A percentile compares a stretch with the other conserved stretches of the same genome.
Evolutionary conservation across 2,888 invertebrate genomes (phyloP).

Genomic region (Tetragnatha montana): DNA sequence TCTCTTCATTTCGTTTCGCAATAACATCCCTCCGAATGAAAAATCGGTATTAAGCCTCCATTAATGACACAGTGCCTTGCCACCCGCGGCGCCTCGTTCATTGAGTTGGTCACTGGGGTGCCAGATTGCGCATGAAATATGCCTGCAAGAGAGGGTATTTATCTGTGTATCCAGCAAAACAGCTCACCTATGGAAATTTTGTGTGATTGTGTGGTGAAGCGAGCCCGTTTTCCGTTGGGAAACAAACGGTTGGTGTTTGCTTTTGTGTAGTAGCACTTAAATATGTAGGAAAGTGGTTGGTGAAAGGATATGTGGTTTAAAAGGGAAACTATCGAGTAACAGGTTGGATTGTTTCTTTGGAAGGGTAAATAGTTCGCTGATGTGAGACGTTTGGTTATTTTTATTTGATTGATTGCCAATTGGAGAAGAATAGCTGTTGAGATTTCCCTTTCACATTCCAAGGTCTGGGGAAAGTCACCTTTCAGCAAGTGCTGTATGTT

Average conservation of each 20-base stretch:
- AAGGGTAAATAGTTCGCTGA: not conserved
- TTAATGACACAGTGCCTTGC: not conserved
- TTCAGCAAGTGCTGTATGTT: no score
- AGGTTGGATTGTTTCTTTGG: not conserved
- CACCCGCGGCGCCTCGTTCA: conserved; percentile 16
- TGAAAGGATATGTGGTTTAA: not conserved
- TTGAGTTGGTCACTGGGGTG: conserved; percentile 23
- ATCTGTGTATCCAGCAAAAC: conserved; percentile 2
- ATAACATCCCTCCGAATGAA: not conserved
- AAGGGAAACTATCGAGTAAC: not conserved
- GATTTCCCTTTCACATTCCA: no score
- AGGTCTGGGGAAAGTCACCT: no score
- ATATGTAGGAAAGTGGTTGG: not conserved
- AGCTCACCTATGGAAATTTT: conserved; percentile 26
- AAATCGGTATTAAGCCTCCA: not conserved
- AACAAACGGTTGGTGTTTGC: not conserved
- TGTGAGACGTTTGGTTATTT: not conserved
- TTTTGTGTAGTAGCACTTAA: not conserved
- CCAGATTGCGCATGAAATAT: conserved; percentile 27
- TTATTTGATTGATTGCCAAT: not conserved
- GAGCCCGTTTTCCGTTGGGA: not conserved
- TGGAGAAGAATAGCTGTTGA: not conserved
- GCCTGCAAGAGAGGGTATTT: conserved; percentile 1
- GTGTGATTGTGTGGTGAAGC: not conserved
- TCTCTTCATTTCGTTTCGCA: conserved; percentile 13